Conservation (phyloP, 2,797 vertebrate species). For the Eospalax fontanierii region DNA sequence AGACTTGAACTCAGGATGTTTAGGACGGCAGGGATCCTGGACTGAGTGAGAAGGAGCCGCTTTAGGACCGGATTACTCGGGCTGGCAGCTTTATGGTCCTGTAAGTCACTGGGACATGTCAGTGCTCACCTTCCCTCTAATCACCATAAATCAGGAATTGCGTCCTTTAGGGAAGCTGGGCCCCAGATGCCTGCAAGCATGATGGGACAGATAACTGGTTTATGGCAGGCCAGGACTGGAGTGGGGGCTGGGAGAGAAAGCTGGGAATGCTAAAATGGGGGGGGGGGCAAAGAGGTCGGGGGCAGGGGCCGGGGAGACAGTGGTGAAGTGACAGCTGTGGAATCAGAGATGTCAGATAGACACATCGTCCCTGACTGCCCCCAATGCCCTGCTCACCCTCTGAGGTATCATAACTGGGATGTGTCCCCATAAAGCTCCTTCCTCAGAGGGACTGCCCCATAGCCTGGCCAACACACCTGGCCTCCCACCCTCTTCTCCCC, state of each 20-base stretch:
- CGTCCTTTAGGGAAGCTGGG: not conserved
- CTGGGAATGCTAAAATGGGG: not conserved
- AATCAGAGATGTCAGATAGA: too few species aligned
- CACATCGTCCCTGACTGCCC: not conserved
- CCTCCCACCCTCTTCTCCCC: not conserved
- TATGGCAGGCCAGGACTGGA: conserved; percentile 36
- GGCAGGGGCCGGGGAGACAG: not conserved
- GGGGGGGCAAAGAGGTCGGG: too few species aligned
- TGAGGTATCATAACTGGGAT: not conserved
- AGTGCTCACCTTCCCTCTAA: conserved; percentile 18
- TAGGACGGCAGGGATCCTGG: not conserved
- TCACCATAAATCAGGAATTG: not conserved
- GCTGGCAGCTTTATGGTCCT: conserved; percentile 53
- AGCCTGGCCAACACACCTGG: not conserved
- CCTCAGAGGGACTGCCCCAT: not conserved
- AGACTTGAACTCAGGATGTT: conserved; percentile 57
- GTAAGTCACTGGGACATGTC: not conserved
- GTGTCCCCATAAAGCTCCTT: not conserved
- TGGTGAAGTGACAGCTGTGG: not conserved
- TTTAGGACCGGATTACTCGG: not conserved
- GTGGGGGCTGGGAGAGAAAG: not conserved
- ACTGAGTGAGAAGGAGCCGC: not conserved
- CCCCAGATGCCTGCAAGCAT: not conserved
- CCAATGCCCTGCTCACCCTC: accelerated
- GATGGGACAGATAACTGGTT: conserved; percentile 48